Evolutionary conservation across 1,140 invertebrate species (phyloP), one percentile per base, ranked within the genome.

Genomic region (Hypsibius dujardini): DNA sequence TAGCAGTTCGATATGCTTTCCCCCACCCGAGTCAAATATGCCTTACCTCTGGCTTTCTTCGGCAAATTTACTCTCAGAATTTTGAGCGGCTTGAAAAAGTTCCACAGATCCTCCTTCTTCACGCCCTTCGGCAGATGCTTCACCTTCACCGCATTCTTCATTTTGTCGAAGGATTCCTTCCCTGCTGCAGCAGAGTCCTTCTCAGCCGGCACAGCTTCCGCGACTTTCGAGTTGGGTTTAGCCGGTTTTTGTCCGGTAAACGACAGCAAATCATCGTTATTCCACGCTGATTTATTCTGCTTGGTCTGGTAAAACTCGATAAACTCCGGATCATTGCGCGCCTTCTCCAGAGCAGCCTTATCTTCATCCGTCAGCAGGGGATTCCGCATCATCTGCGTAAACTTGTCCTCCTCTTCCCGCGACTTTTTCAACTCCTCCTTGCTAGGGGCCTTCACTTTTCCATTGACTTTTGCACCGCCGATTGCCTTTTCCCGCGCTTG

Each of bases 221-320:
- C 73, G 12, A 2, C 1, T 56, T 72, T 46, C 71, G 47, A 50
- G 3, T 47, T 50, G 14, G 70, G 40, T 56, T 71, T 67, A 75
- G 67, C 82, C 77, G 2, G 77, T 72, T 56, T 72, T 72, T 75
- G 62, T 73, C 74, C 72, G 70, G 75, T 71, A 40, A 72, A 67
- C 46, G 73, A 72, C 45, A 73, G 70, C n/a, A 74, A 60, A 46
- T 82, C 79, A 76, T 89, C 87, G 79, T 90, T 88, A 47, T 83
- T 84, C 87, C 87, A 90, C 2, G 85, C 74, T 70, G 75, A 71
- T 71, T 83, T 79, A 84, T 84, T 47, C 42, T 45, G 62, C 79
- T 94, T 89, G 67, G 85, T 84, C 80, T 90, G 84, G 75, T 95
- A 80, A 81, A 92, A 96, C 79, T 95, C 90, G 73, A 84, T 80